Base-by-base conservation (phyloP, 2,888 invertebrate species). In the Drosophila nr. medialis region DNA sequence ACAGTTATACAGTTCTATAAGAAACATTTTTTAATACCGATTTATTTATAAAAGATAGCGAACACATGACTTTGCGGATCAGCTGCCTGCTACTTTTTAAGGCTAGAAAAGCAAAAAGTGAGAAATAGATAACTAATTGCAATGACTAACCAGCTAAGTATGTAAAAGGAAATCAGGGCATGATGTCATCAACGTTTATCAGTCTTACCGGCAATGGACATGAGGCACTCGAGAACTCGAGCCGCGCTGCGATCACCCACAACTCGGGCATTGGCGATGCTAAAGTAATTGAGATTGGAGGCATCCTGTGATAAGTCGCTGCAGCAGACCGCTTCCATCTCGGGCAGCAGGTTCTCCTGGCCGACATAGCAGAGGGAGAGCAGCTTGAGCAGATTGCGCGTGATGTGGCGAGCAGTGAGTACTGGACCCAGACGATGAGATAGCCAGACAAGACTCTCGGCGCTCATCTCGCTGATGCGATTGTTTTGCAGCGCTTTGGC, bases 341-440 rank as follows among this genome's bases (percentile, higher is more conserved):
- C 93, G 0, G 94, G 93, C 49, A 94, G 93, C 34, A 97, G 93
- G 91, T 96, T 97, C 76, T 97, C 97, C 88, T 95, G 95, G 0
- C 97, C 98, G 29, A 97, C 96, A 92, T 98, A 99, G 93, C 99
- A 99, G 4, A 99, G 93, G 0, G 98, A 97, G 61, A 99, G 93
- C 97, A 99, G 98, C 90, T 98, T 95, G 15, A 99, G 94, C 77
- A 99, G 94, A 94, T 99, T 99, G 70, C 97, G 95, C 0, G 98
- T 97, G 34, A 99, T 94, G 93, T 97, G 96, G 81, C 97, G 95
- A 48, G 99, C 98, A 0, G 98, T 98, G 30, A 99, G 94, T 54
- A 99, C 97, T 0, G 99, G 99, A 0, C 99, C 99, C 24, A 99
- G 93, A 75, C 98, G 95, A 93, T 98, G 97, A 0, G 98, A 96